Evolutionary conservation across 2,797 vertebrate genomes (phyloP), one percentile per base, ranked within the genome.

Genomic region (Sardinella longiceps): DNA sequence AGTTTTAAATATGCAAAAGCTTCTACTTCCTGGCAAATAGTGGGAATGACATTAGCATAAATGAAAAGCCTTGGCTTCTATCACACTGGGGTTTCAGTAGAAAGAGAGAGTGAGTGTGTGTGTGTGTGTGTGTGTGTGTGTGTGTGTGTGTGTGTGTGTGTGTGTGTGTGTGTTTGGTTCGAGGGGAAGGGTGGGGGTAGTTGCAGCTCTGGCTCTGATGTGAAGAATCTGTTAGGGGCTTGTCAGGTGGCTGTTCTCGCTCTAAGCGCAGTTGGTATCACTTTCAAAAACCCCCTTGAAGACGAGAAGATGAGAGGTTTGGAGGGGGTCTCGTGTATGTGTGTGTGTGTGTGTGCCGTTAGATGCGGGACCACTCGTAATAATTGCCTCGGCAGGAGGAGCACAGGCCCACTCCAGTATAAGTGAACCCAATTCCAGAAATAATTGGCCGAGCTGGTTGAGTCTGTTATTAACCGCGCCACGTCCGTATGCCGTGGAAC

Each of bases 41-140:
- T 85, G 85, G 87, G 90, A 88, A 91, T 91, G 90, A 91, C 93
- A 93, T 93, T 90, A 91, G 87, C 60, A 39, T 84, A 81, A 37
- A 82, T 92, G 60, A 25, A 63, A 63, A 30, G 28, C 60, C 3
- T 66, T 28, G 25, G 28, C 20, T 10, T 60, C n/a, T 10, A 60
- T 60, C 56, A 25, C n/a, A n/a, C 56, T 60, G 56, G 56, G 56
- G 23, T 60, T 25, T 60, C 56, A 60, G 56, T 15, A 60, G n/a
- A 25, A 6, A 25, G n/a, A 5, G 60, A 9, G 10, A 15, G 60
- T 0, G 60, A 28, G 58, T 5, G 30, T 28, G n/a, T 63, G 7
- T 28, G 58, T 28, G n/a, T 25, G n/a, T 25, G n/a, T 11, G n/a
- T 6, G 58, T 28, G 25, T 9, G 58, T 9, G 58, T 11, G 58